phyloP scores from a whole-genome alignment of 2,113 vertebrate genomes.

The Myrmophylax atrothorax region DNA sequence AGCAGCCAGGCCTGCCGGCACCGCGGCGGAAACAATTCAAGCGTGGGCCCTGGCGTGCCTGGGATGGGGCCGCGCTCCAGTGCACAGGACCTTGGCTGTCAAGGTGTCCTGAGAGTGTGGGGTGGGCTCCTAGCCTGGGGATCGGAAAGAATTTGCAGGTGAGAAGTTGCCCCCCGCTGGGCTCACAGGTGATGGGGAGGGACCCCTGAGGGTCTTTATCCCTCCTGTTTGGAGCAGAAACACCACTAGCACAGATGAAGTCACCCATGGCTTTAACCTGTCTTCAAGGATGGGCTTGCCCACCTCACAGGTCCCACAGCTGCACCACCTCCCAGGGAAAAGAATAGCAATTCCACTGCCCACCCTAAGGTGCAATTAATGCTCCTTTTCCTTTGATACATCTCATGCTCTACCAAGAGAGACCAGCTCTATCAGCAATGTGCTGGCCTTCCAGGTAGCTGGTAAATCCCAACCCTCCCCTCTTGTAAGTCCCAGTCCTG shows the following conservation, averaged over 20 bases:
- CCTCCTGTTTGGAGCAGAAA: background rate
- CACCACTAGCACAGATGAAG: too few relatives aligned
- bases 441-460: background rate
- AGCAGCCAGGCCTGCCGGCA: background rate
- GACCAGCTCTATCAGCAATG: rapidly evolving
- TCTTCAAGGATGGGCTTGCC: background rate
- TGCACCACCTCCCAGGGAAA: background rate
- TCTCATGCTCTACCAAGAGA: rapidly evolving
- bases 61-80: background rate
- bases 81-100: too few relatives aligned
- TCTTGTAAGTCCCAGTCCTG: background rate
- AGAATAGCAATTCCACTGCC: rapidly evolving
- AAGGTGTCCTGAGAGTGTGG: background rate
- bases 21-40: rapidly evolving
- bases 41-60: rapidly evolving
- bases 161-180: background rate
- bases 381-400: background rate
- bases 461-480: background rate
- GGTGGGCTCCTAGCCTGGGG: rapidly evolving
- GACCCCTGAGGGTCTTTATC: background rate
- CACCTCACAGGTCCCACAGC: background rate
- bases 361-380: background rate
- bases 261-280: background rate
- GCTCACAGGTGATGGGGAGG: background rate
- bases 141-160: background rate